phyloP scores from a whole-genome alignment of 2,113 vertebrate genomes.

The Oncorhynchus tshawytscha region DNA sequence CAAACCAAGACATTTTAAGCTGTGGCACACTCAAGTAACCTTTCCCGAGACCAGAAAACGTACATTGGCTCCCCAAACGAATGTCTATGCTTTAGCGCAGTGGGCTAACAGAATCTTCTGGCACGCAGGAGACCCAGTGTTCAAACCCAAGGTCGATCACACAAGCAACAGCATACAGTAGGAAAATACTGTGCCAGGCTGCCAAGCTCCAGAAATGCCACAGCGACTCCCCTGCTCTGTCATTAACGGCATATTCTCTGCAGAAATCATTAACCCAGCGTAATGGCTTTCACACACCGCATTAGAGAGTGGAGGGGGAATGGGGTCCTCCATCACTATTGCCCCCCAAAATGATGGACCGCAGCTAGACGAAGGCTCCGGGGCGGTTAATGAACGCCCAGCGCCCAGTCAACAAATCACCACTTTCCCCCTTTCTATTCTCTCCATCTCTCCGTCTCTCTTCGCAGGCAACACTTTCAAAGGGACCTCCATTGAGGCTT shows the following conservation, averaged over 20 bases:
- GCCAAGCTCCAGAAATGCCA: slow-evolving; percentile 39
- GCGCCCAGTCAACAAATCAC: slow-evolving; percentile 29
- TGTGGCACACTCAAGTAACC: no score
- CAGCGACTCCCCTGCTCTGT: slow-evolving; percentile 19
- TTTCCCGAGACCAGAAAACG: no score
- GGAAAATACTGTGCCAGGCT: background rate
- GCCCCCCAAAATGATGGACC: slow-evolving; percentile 33
- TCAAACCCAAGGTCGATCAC: background rate
- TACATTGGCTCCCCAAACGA: no score
- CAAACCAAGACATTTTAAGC: background rate
- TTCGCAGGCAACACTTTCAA: background rate
- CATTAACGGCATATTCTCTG: slow-evolving; percentile 22
- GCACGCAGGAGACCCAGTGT: no score
- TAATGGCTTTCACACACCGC: slow-evolving; percentile 45
- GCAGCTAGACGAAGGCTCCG: slow-evolving; percentile 13
- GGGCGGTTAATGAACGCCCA: slow-evolving; percentile 36
- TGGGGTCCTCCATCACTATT: slow-evolving; percentile 36
- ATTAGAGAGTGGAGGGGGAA: slow-evolving; percentile 35
- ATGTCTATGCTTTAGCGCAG: no score
- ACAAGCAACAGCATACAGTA: background rate
- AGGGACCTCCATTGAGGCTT: slow-evolving; percentile 5
- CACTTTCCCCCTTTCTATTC: slow-evolving; percentile 8
- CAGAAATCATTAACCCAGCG: slow-evolving; percentile 38
- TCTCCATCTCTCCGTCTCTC: no score
- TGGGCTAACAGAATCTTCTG: no score